Conservation (phyloP, 2,797 vertebrate genomes). For the Tragopan temminckii region DNA sequence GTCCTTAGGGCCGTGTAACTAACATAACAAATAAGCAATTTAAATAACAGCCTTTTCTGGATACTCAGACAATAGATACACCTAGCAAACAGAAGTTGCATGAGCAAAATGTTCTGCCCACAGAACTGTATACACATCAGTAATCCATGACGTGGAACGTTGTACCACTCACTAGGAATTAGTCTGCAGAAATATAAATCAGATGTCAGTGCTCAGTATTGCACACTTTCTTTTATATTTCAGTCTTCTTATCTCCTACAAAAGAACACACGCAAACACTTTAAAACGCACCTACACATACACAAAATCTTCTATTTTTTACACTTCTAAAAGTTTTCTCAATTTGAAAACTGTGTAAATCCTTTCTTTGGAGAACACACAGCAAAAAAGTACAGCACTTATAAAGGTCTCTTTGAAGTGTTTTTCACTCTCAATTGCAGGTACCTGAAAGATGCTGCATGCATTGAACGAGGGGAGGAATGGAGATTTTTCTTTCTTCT, state of each 20-base stretch:
- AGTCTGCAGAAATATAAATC: not conserved
- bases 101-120: not conserved
- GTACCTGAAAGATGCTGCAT: not conserved
- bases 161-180: not conserved
- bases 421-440: not conserved
- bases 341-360: not conserved
- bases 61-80: not conserved
- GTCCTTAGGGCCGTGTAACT: not conserved
- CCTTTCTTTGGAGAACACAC: not conserved
- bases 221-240: not conserved
- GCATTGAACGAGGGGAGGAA: not conserved
- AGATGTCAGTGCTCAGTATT: not conserved
- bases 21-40: conserved; percentile 22
- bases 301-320: not conserved
- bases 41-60: not conserved
- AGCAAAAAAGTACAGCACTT: not conserved
- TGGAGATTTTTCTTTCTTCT: not conserved
- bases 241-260: not conserved
- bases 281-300: not conserved
- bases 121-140: not conserved
- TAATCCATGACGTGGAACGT: not conserved
- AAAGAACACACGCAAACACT: not conserved
- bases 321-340: not conserved
- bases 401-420: not conserved
- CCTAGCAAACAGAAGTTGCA: not conserved